These are phyloP conservation scores for Bombus pyrosoma DNA, from an alignment of 1,140 invertebrate species.

Conservation along the genomic window DNA sequence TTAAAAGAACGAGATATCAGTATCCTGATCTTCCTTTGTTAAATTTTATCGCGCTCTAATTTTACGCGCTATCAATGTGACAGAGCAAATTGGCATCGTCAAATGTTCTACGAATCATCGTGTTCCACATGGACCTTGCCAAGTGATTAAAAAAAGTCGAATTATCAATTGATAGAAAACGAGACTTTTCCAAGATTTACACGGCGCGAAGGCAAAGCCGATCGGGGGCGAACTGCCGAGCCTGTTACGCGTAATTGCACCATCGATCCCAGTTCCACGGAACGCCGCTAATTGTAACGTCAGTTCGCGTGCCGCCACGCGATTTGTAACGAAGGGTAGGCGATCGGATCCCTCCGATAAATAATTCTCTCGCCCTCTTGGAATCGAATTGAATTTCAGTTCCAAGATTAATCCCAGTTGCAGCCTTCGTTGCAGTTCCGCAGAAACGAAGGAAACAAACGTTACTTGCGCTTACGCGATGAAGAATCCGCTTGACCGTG, in stretches of 20 bases:
- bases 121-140: background rate
- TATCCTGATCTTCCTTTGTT: no score
- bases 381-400: constrained; percentile 33
- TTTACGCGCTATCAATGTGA: no score
- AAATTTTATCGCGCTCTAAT: no score
- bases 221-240: background rate
- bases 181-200: background rate
- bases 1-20: no score
- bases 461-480: background rate
- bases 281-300: constrained; percentile 20
- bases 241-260: constrained; percentile 32
- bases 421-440: background rate
- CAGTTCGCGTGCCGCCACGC: constrained; percentile 7
- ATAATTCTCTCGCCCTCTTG: constrained; percentile 17
- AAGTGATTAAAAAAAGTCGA: background rate
- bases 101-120: background rate
- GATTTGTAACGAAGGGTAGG: constrained; percentile 8
- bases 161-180: background rate
- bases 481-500: background rate
- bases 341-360: constrained; percentile 18
- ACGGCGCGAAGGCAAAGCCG: background rate
- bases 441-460: background rate
- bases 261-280: constrained; percentile 24
- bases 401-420: constrained; percentile 18
- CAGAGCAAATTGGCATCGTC: background rate